Evolutionary conservation across 37 sponge, comb jelly and placozoan species (phyloP), one percentile per base, ranked within the genome.

Genomic region (Beroe ovata): DNA sequence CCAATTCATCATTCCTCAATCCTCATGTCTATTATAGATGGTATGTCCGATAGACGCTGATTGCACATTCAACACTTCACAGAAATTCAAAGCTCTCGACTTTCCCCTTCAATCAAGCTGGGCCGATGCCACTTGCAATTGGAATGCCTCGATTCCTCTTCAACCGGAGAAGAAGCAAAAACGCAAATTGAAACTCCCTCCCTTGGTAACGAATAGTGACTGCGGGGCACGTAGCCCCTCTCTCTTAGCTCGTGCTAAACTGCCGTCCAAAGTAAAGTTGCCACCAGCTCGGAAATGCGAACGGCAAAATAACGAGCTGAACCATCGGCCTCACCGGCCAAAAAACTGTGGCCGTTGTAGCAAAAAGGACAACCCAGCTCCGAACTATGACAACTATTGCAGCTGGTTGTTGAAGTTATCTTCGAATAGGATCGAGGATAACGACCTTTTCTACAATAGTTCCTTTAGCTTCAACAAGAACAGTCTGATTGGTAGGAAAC

Each of bases 51-150:
- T 47, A 6, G 54, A 47, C 54, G 11, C 54, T 11, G 11, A 47
- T 16, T 77, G 84, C 21, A 42, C 42, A 23, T 77, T 77, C 25
- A 54, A 77, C 28, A 20, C 54, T 6, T n/a, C 26, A 23, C 38
- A 39, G 11, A 77, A 18, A 38, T 77, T 42, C 38, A 8, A 23
- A 6, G 28, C 23, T 0, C 84, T 77, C 18, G 54, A 77, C 22
- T 77, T 77, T 54, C 23, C 54, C 0, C 21, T 30, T 14, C 38
- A 39, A n/a, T 2, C 84, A 16, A 35, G 41, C 28, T 77, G 84
- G 84, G 84, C 84, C 3, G 84, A 77, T 1, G 18, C 84, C 8
- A 77, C 84, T 4, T 4, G 54, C 4, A 28, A 23, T 40, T 77
- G 84, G 84, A 47, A 11, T 16, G 54, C 6, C 54, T 11, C 54